Evolutionary conservation across 2,888 invertebrate species (phyloP).

Genomic region (Drosophila aldrichi): DNA sequence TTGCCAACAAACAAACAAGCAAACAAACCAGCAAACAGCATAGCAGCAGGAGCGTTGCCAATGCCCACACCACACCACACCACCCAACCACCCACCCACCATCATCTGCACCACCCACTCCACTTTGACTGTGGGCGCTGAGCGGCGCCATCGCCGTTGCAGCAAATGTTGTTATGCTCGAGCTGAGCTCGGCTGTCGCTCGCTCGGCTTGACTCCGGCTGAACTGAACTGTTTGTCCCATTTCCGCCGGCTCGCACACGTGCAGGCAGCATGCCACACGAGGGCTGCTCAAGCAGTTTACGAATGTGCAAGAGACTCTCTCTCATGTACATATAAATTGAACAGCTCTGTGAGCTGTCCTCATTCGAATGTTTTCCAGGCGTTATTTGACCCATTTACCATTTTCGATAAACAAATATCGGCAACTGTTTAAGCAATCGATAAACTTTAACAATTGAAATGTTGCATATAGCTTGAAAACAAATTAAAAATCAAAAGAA

Average conservation of each 20-base stretch:
- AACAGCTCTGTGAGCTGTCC: too few species aligned
- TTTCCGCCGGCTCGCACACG: conserved; percentile 57
- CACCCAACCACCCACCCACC: neutral
- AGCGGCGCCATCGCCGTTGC: conserved; percentile 53
- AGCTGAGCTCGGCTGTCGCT: conserved; percentile 42
- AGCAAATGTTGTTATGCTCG: conserved; percentile 44
- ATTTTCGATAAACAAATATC: too few species aligned
- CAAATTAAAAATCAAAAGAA: too few species aligned
- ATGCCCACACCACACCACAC: conserved; percentile 13
- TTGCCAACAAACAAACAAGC: conserved; percentile 51
- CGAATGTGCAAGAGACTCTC: neutral
- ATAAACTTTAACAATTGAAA: too few species aligned
- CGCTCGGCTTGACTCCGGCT: conserved; percentile 28
- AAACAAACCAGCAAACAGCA: conserved; percentile 42
- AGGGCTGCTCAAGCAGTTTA: conserved; percentile 1
- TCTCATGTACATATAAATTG: too few species aligned
- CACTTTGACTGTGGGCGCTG: neutral
- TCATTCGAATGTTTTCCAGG: too few species aligned
- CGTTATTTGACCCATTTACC: too few species aligned
- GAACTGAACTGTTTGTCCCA: conserved; percentile 46
- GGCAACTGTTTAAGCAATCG: too few species aligned
- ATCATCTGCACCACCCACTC: neutral
- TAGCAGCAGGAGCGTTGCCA: conserved; percentile 46
- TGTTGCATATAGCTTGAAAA: too few species aligned
- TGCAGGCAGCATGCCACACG: conserved; percentile 29